phyloP scores from a whole-genome alignment of 1,140 invertebrate genomes.

The Panulirus ornatus region DNA sequence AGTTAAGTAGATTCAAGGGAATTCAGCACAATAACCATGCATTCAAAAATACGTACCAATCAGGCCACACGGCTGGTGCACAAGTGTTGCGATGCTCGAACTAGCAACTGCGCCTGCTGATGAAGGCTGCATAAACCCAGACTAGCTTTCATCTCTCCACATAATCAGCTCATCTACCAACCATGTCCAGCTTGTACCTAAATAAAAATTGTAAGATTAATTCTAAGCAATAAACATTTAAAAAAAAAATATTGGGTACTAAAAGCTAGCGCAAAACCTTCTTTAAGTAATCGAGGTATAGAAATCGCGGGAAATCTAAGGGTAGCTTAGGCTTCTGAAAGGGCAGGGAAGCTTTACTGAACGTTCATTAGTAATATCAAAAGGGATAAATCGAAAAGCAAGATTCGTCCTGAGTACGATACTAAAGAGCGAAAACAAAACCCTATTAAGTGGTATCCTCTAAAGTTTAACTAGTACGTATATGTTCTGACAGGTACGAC shows the following conservation, averaged over 20 bases:
- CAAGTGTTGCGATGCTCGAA: too few relatives aligned
- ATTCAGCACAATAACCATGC: too few relatives aligned
- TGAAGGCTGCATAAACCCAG: neutral
- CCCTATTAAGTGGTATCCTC: constrained; percentile 4
- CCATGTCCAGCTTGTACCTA: constrained; percentile 35
- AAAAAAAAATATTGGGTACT: neutral
- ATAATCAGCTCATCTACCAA: neutral
- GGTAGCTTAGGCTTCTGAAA: constrained; percentile 21
- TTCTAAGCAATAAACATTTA: neutral
- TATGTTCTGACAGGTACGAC: constrained; percentile 57
- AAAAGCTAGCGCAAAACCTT: constrained; percentile 27
- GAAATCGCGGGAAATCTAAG: constrained; percentile 19
- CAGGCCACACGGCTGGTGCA: too few relatives aligned
- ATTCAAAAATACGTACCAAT: too few relatives aligned
- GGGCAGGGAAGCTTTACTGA: constrained; percentile 38
- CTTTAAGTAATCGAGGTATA: constrained; percentile 24
- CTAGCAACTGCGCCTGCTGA: neutral
- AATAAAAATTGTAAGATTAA: constrained; percentile 8
- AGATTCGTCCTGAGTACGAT: constrained; percentile 38
- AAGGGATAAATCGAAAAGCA: constrained; percentile 37
- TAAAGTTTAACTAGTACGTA: constrained; percentile 35
- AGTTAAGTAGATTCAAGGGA: too few relatives aligned
- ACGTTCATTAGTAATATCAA: constrained; percentile 25
- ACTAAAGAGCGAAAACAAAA: constrained; percentile 40
- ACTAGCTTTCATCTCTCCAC: neutral